Evolutionary conservation across 2,888 invertebrate genomes (phyloP), one percentile per base, ranked within the genome.

Genomic region (Steinernema carpocapsae): DNA sequence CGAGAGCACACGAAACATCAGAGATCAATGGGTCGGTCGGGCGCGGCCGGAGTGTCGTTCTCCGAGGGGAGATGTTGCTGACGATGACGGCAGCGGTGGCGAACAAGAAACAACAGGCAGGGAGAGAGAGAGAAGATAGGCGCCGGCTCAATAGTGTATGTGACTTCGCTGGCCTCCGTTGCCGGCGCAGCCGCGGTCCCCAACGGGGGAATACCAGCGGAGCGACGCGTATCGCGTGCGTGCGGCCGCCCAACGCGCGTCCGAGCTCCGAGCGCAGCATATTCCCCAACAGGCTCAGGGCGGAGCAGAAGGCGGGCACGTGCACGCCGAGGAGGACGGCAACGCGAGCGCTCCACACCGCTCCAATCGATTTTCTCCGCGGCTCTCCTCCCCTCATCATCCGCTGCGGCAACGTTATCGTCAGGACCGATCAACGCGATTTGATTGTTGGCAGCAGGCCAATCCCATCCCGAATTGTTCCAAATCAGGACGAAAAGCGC

Each of bases 21-120:
- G 56, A 72, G 64, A 72, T 64, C 72, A 64, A 43, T 48, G 22
- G 72, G 19, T 26, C n/a, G n/a, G n/a, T n/a, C n/a, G n/a, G n/a
- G n/a, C n/a, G n/a, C n/a, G n/a, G n/a, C n/a, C 22, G 37, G 37
- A 29, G 37, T 37, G 37, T 37, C 37, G 37, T 37, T 10, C 22
- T 64, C 43, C 70, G 43, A 24, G 70, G 42, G 43, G 43, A 64
- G 43, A 64, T 43, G 43, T 19, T 64, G 26, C 37, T 37, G 37
- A 10, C 37, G 37, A 10, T 37, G 37, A 10, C 10, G 37, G 37
- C 10, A 10, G 37, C 10, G 37, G 37, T 37, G 37, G 37, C 10
- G 37, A 10, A 37, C 37, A 3, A 37, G 37, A 37, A 37, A 37
- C 37, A 10, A 10, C 37, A 37, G 64, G 32, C 17, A 14, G 48